Percentiles rank a stretch among this genome's conserved stretches.
Conservation (phyloP, 1,140 invertebrate species). For the Ceratosolen fusciceps region DNA sequence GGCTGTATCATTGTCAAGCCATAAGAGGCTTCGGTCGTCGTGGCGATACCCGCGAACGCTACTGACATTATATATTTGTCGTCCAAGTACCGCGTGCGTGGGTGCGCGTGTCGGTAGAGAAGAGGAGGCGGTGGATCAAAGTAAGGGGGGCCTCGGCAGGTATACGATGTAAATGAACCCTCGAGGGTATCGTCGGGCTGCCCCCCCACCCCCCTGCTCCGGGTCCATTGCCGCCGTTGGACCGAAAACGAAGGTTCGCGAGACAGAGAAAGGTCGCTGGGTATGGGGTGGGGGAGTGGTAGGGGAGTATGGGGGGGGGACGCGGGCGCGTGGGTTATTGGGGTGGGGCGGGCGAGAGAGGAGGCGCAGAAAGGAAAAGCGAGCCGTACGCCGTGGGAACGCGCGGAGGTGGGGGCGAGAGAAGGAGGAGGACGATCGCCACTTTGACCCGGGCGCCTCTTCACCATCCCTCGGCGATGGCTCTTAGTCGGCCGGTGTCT, state of each 20-base stretch:
- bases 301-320: too few relatives aligned
- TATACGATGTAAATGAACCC: background rate
- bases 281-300: too few relatives aligned
- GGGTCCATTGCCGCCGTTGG: background rate
- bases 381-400: slow-evolving; percentile 11
- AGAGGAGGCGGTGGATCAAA: background rate
- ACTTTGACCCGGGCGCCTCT: slow-evolving; percentile 26
- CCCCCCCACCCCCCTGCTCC: background rate
- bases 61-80: too few relatives aligned
- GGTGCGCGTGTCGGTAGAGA: too few relatives aligned
- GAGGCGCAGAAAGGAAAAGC: slow-evolving; percentile 1
- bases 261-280: too few relatives aligned
- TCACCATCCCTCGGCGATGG: slow-evolving; percentile 35
- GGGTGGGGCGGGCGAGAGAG: background rate
- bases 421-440: slow-evolving; percentile 31
- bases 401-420: background rate
- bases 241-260: background rate
- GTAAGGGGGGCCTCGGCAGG: background rate
- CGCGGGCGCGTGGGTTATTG: too few relatives aligned
- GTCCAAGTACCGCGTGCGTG: too few relatives aligned
- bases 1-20: too few relatives aligned
- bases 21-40: too few relatives aligned
- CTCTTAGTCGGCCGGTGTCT: slow-evolving; percentile 44
- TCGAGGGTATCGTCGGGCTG: too few relatives aligned
- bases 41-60: too few relatives aligned